Percentiles rank a stretch among this genome's conserved stretches.
These are phyloP conservation scores for Drosophila mayaguana DNA, from an alignment of 2,888 invertebrate genomes.

Conservation along the genomic window DNA sequence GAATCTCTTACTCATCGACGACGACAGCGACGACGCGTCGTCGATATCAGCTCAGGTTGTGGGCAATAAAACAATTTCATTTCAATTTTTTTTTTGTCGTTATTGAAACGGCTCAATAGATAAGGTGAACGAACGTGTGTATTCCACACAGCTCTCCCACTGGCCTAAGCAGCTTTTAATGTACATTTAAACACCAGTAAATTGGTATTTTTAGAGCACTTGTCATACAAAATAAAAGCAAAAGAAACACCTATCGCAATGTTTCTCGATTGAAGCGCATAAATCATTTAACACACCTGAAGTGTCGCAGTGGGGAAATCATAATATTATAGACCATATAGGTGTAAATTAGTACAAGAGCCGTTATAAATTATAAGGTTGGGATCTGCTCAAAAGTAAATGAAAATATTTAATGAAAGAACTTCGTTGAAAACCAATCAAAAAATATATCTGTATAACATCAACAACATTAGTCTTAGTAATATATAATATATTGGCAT, in stretches of 20 bases:
- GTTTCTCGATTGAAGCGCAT: slow-evolving; percentile 48
- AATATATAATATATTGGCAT: background rate
- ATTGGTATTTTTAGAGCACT: slow-evolving; percentile 75
- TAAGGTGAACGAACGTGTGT: slow-evolving; percentile 39
- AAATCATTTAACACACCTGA: slow-evolving; percentile 61
- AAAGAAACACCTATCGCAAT: slow-evolving; percentile 34
- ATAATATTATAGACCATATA: slow-evolving; percentile 30
- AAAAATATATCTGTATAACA: background rate
- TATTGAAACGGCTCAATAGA: slow-evolving; percentile 52
- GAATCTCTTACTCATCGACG: slow-evolving; percentile 29
- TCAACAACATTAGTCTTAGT: too few species aligned
- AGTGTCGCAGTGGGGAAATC: slow-evolving; percentile 23
- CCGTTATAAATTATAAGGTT: slow-evolving; percentile 5
- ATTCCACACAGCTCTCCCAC: slow-evolving; percentile 13
- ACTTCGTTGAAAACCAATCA: too few species aligned
- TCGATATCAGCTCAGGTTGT: slow-evolving; percentile 26
- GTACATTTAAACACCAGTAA: slow-evolving; percentile 78
- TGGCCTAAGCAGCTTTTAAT: slow-evolving; percentile 70
- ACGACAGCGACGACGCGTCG: slow-evolving; percentile 5
- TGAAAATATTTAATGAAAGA: background rate
- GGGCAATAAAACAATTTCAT: slow-evolving; percentile 50
- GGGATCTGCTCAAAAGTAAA: slow-evolving; percentile 4
- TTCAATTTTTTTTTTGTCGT: slow-evolving; percentile 42
- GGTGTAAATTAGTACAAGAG: slow-evolving; percentile 3
- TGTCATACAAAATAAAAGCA: slow-evolving; percentile 54